Percentiles rank a stretch among this genome's conserved stretches.
Evolutionary conservation across 2,888 invertebrate species (phyloP).

Genomic region (Lasioglossum leucozonium): DNA sequence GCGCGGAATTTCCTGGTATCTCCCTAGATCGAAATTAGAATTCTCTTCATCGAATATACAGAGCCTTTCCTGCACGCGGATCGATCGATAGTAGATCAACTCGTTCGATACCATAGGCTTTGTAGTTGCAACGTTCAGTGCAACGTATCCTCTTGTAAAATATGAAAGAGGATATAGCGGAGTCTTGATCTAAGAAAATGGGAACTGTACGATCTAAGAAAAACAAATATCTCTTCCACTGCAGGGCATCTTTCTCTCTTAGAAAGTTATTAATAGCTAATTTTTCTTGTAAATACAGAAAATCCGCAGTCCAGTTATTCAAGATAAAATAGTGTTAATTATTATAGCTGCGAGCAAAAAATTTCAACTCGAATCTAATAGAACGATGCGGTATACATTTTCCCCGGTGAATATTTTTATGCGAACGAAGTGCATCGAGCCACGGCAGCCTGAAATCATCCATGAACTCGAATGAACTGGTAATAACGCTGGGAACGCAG

Average conservation of each 20-base stretch:
- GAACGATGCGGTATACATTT: neutral
- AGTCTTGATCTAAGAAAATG: too few species aligned
- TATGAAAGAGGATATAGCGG: neutral
- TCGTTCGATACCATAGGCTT: neutral
- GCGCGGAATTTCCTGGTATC: conserved; percentile 37
- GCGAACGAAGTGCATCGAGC: conserved; percentile 41
- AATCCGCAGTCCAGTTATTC: too few species aligned
- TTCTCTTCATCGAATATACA: neutral
- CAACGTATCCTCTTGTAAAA: neutral
- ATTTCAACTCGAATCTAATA: too few species aligned
- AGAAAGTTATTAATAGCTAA: too few species aligned
- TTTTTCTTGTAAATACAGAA: too few species aligned
- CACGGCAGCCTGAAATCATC: conserved; percentile 63
- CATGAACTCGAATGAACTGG: conserved; percentile 58
- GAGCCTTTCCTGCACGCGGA: neutral
- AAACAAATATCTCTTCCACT: too few species aligned
- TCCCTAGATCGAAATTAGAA: neutral
- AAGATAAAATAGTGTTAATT: too few species aligned
- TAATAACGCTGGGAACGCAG: conserved; percentile 49
- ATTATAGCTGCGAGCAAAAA: too few species aligned
- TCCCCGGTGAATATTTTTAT: neutral
- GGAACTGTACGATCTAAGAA: too few species aligned
- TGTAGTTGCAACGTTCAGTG: too few species aligned
- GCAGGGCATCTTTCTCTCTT: too few species aligned
- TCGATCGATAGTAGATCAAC: conserved; percentile 3